Evolutionary conservation across 2,797 vertebrate species (phyloP).

Genomic region (Hydrolagus colliei): DNA sequence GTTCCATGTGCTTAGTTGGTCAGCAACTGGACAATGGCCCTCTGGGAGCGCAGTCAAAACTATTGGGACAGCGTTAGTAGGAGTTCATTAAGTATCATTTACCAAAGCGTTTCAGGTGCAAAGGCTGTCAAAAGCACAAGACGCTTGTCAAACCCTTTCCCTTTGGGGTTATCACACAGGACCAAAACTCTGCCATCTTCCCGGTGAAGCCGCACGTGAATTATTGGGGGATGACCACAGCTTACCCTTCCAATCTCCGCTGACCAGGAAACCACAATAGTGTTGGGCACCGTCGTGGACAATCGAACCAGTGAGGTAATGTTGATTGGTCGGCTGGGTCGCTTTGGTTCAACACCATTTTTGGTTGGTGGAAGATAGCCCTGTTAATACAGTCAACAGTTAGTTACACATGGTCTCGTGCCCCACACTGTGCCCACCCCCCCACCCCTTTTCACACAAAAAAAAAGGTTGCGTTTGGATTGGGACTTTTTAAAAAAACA

Average conservation of each 20-base stretch:
- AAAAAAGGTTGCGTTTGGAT: constrained; percentile 28
- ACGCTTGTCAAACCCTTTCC: too few species aligned
- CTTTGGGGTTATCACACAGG: too few species aligned
- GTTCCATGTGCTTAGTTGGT: too few species aligned
- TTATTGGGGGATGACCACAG: constrained; percentile 15
- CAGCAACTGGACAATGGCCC: too few species aligned
- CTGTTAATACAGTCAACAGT: constrained; percentile 47
- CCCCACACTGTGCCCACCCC: not conserved
- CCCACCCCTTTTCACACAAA: not conserved
- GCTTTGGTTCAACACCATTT: constrained; percentile 98
- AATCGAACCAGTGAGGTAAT: constrained; percentile 95
- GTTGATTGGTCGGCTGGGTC: constrained; percentile 96
- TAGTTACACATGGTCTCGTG: not conserved
- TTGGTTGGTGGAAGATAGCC: constrained; percentile 99
- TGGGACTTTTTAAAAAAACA: not conserved
- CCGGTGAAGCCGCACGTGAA: too few species aligned
- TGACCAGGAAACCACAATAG: constrained; percentile 96
- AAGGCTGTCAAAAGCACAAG: too few species aligned
- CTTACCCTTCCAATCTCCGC: constrained; percentile 93
- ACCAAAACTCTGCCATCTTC: not conserved
- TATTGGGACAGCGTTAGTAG: too few species aligned
- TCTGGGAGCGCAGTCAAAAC: too few species aligned
- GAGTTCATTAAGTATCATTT: too few species aligned
- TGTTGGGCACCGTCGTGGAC: constrained; percentile 94
- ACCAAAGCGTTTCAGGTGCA: too few species aligned